phyloP scores from a whole-genome alignment of 1,140 invertebrate genomes.

The Drosophila bocki region DNA sequence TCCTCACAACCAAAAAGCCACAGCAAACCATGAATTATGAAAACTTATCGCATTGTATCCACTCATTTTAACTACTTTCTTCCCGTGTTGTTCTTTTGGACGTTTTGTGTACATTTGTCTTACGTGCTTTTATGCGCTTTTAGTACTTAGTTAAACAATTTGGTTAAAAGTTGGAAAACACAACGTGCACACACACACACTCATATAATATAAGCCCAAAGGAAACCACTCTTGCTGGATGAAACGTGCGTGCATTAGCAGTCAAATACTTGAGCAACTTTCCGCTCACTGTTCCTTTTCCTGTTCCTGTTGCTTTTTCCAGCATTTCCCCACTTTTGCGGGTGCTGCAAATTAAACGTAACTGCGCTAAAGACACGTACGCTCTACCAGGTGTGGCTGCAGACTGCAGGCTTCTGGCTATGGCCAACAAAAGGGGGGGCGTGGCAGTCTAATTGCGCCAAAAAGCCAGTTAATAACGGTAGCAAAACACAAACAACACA shows the following conservation, averaged over 20 bases:
- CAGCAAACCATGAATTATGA: conserved; percentile 12
- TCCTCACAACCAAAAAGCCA: not conserved
- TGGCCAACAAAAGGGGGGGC: conserved; percentile 7
- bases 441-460: conserved; percentile 71
- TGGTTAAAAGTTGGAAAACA: conserved; percentile 74
- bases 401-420: not conserved
- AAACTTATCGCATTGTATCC: conserved; percentile 20
- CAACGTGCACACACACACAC: conserved; percentile 23
- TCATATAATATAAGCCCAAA: conserved; percentile 12
- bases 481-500: conserved; percentile 46
- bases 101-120: conserved; percentile 41
- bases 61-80: conserved; percentile 42
- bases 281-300: conserved; percentile 22
- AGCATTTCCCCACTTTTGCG: not conserved
- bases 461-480: conserved; percentile 76
- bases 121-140: conserved; percentile 71
- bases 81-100: conserved; percentile 28
- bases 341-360: conserved; percentile 54
- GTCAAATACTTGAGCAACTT: conserved; percentile 53
- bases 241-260: conserved; percentile 74
- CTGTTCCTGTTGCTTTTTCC: conserved; percentile 26
- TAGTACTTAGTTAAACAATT: conserved; percentile 81
- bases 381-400: conserved; percentile 7
- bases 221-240: conserved; percentile 17
- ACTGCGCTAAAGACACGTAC: conserved; percentile 58